phyloP scores from a whole-genome alignment of 2,888 invertebrate species.

The Heteromurus nitidus region DNA sequence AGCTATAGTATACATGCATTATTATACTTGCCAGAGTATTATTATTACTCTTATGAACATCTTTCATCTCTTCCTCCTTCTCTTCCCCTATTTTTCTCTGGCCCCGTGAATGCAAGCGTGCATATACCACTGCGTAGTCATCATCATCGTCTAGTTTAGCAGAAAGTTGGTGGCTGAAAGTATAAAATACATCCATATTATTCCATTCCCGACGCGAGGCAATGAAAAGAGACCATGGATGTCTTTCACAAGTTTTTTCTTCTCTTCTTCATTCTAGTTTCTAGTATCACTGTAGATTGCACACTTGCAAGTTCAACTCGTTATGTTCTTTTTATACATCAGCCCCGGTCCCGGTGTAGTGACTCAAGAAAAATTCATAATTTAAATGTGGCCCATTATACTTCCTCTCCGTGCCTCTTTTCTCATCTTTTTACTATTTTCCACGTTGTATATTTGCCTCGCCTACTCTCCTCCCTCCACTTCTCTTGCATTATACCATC shows the following conservation, averaged over 20 bases:
- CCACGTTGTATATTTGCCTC: conserved; percentile 22
- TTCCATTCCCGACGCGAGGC: background rate
- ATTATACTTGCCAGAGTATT: background rate
- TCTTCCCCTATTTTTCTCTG: background rate
- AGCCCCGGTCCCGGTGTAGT: background rate
- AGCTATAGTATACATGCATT: background rate
- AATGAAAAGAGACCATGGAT: background rate
- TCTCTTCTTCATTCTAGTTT: background rate
- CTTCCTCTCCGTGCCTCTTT: conserved; percentile 46
- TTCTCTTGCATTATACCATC: background rate
- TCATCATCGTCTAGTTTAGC: too few species aligned
- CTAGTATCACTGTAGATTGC: background rate
- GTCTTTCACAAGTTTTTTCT: background rate
- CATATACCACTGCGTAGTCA: background rate
- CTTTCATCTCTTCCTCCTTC: conserved; percentile 20
- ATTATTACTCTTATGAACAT: conserved; percentile 29
- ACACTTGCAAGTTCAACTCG: too few species aligned
- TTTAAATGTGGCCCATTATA: conserved; percentile 57
- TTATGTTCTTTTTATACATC: background rate
- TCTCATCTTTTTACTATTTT: conserved; percentile 40
- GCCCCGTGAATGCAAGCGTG: background rate
- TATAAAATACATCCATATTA: background rate
- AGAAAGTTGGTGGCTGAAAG: too few species aligned
- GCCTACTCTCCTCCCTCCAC: background rate
- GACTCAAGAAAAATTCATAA: conserved; percentile 57